A percentile compares a stretch with the other conserved stretches of the same genome.
Evolutionary conservation across 2,888 invertebrate genomes (phyloP).

Genomic region (Nemotelus pantherinus): DNA sequence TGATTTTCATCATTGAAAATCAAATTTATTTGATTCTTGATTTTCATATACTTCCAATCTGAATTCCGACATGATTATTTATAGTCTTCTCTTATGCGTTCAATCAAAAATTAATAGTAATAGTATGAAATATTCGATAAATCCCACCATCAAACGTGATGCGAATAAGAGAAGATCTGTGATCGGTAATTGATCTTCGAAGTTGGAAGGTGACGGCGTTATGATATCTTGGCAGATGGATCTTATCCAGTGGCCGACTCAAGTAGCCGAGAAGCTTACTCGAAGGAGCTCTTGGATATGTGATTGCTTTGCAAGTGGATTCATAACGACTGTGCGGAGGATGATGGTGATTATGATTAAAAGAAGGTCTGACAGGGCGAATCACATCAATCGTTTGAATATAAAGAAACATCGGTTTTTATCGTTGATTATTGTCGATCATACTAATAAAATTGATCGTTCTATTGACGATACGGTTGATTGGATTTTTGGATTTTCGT

Average conservation of each 20-base stretch:
- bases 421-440: conserved; percentile 42
- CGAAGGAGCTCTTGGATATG: background rate
- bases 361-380: conserved; percentile 50
- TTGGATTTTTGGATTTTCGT: conserved; percentile 10
- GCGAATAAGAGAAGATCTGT: conserved; percentile 38
- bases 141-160: conserved; percentile 36
- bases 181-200: conserved; percentile 20
- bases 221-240: background rate
- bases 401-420: conserved; percentile 38
- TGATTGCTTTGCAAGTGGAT: background rate
- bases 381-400: conserved; percentile 51
- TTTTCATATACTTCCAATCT: conserved; percentile 2
- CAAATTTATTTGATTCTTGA: background rate
- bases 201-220: background rate
- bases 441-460: conserved; percentile 40
- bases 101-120: conserved; percentile 18
- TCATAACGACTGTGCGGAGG: conserved; percentile 1
- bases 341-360: conserved; percentile 33
- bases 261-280: too few relatives aligned
- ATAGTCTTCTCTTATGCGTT: conserved; percentile 17
- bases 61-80: conserved; percentile 18
- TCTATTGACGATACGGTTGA: conserved; percentile 20
- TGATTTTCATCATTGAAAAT: conserved; percentile 28
- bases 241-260: too few relatives aligned
- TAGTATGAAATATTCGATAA: conserved; percentile 35